A percentile compares a stretch with the other conserved stretches of the same genome.
Evolutionary conservation across 2,797 vertebrate species (phyloP).

Genomic region (Mormyrops attenuatus): DNA sequence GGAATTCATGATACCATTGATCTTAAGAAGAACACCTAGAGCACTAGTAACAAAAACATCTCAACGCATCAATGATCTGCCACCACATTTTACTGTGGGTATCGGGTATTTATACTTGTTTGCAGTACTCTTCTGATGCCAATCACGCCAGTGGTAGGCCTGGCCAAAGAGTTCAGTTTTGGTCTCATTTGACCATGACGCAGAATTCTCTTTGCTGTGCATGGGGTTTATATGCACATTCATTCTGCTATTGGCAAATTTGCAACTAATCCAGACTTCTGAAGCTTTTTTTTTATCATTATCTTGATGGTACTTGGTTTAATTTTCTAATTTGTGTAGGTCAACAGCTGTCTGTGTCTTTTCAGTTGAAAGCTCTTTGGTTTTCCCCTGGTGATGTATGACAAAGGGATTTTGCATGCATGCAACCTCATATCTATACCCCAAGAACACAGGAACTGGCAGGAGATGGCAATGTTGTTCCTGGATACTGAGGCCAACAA

Average conservation of each 20-base stretch:
- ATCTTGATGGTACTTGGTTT: neutral
- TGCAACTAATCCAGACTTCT: neutral
- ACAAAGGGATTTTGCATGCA: neutral
- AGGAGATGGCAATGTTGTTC: neutral
- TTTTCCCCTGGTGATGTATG: neutral
- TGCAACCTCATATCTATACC: neutral
- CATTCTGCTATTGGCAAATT: neutral
- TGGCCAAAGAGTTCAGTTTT: neutral
- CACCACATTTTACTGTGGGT: neutral
- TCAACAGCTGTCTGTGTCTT: neutral
- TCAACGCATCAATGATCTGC: neutral
- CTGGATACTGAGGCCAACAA: neutral
- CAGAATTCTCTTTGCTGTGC: neutral
- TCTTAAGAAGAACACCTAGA: neutral
- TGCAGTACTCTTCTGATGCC: neutral
- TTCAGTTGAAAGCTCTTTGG: neutral
- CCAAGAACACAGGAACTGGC: neutral
- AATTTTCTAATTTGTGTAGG: neutral
- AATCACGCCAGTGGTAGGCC: neutral
- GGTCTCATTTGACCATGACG: neutral
- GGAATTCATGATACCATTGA: neutral
- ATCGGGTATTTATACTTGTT: neutral
- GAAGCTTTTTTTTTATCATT: neutral
- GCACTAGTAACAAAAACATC: neutral
- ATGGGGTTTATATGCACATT: neutral